Percentiles rank a stretch among this genome's conserved stretches.
Evolutionary conservation across 2,888 invertebrate species (phyloP).

Genomic region (Drosophila leonis): DNA sequence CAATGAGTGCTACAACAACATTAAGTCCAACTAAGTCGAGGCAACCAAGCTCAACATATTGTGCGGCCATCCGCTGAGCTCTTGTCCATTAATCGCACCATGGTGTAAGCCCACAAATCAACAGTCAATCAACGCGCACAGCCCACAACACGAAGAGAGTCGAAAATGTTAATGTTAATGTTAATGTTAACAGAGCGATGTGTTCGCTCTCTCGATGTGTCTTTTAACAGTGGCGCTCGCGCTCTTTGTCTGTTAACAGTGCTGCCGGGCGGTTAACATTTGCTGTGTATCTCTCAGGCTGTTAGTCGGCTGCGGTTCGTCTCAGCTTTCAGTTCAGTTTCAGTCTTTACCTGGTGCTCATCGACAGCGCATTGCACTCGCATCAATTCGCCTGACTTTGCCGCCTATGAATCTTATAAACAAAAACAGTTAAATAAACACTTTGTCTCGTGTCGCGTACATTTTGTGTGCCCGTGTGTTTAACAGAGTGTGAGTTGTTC

Average conservation of each 20-base stretch:
- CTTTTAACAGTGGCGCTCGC: conserved; percentile 5
- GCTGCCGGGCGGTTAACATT: conserved; percentile 42
- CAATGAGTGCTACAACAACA: conserved; percentile 9
- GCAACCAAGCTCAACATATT: conserved; percentile 65
- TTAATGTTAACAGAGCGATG: conserved; percentile 33
- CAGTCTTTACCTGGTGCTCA: conserved; percentile 71
- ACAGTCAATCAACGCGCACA: conserved; percentile 70
- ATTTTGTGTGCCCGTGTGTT: conserved; percentile 21
- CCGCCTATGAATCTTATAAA: conserved; percentile 62
- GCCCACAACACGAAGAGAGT: conserved; percentile 31
- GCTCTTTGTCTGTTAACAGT: conserved; percentile 26
- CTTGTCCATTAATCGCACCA: conserved; percentile 70
- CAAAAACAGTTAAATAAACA: conserved; percentile 72
- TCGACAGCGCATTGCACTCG: conserved; percentile 53
- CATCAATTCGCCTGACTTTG: conserved; percentile 18
- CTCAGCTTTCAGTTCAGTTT: conserved; percentile 61
- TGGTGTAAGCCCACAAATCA: conserved; percentile 69
- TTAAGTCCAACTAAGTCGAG: conserved; percentile 31
- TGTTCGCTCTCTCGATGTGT: not conserved
- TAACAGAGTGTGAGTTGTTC: conserved; percentile 26
- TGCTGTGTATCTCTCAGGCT: conserved; percentile 49
- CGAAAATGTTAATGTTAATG: not conserved
- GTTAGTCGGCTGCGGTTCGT: conserved; percentile 23
- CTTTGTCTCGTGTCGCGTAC: conserved; percentile 61
- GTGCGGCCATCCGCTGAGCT: conserved; percentile 60